A percentile compares a stretch with the other conserved stretches of the same genome.
These are phyloP conservation scores for Microctonus brassicae DNA, from an alignment of 2,888 invertebrate genomes.

Conservation along the genomic window DNA sequence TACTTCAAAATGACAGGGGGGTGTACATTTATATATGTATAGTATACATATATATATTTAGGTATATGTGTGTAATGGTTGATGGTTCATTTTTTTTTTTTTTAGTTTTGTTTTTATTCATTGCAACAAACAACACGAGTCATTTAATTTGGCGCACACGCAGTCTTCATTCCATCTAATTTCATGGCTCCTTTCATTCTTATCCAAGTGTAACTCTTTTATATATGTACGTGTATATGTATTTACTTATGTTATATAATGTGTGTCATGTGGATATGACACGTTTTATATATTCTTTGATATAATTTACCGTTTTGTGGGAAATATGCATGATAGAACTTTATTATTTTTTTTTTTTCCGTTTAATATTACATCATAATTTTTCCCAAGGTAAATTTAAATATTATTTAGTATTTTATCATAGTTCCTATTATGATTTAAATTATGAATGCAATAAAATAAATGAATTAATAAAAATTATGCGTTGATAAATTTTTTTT, in stretches of 20 bases:
- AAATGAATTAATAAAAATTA: too few species aligned
- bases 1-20: slow-evolving; percentile 9
- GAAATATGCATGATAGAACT: too few species aligned
- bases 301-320: not conserved
- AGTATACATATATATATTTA: not conserved
- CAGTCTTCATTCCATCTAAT: slow-evolving; percentile 30
- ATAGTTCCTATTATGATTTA: too few species aligned
- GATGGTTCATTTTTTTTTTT: not conserved
- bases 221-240: not conserved
- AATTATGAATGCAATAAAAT: too few species aligned
- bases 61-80: not conserved
- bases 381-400: too few species aligned
- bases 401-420: too few species aligned
- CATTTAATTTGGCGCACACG: slow-evolving; percentile 23
- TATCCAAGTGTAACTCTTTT: not conserved
- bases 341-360: too few species aligned
- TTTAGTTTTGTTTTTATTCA: slow-evolving; percentile 5
- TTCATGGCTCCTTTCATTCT: slow-evolving; percentile 43
- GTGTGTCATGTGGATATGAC: not conserved
- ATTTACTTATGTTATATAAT: not conserved
- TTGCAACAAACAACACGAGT: slow-evolving; percentile 25
- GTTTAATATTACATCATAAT: too few species aligned
- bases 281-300: not conserved
- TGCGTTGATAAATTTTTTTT: too few species aligned
- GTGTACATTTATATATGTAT: not conserved